Base-by-base conservation (phyloP, 64 coral and sea anemone genomes). In the Catalaphyllia jardinei region DNA sequence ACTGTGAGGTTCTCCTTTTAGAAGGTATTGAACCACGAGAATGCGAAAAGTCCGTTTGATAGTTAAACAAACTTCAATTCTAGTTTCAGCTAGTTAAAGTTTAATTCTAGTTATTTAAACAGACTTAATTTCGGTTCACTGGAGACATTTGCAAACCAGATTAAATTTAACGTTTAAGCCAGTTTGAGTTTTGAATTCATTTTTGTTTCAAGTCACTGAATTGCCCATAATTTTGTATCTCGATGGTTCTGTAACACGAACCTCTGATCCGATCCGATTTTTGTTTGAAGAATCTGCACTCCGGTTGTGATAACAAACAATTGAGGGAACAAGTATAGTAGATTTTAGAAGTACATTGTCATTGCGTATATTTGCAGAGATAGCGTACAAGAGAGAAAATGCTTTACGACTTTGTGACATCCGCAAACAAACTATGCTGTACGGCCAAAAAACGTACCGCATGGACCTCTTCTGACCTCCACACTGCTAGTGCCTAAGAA, bases 261-360 rank as follows among this genome's bases (percentile, higher is more conserved):
- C n/a, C 76, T 79, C 24, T 79, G 46, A 79, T 52, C 76, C 76
- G 51, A 79, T 79, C 76, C 76, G 76, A 79, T 57, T 79, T 46
- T 79, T n/a, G 7, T 29, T 55, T 79, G 50, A 55, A 79, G 76
- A 79, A 79, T 79, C 49, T 27, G 76, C 22, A 52, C 76, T 57
- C 10, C 30, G 30, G 31, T 20, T 42, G 33, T 54, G 50, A 57
- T 27, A 79, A 79, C 74, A 49, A 77, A 77, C 20, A 7, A 24
- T 38, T 46, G 42, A 42, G 17, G 20, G 42, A 20, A 24, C 8
- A 10, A 20, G 35, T 77, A 50, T 8, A 50, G 22, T 38, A 77
- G 22, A 17, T 77, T 77, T 77, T 11, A 20, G 19, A 18, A 7
- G 8, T 38, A 9, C 22, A 42, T 77, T 77, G 74, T 15, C 39